Conservation (phyloP, 1,140 invertebrate species). For the Neodiprion lecontei region DNA sequence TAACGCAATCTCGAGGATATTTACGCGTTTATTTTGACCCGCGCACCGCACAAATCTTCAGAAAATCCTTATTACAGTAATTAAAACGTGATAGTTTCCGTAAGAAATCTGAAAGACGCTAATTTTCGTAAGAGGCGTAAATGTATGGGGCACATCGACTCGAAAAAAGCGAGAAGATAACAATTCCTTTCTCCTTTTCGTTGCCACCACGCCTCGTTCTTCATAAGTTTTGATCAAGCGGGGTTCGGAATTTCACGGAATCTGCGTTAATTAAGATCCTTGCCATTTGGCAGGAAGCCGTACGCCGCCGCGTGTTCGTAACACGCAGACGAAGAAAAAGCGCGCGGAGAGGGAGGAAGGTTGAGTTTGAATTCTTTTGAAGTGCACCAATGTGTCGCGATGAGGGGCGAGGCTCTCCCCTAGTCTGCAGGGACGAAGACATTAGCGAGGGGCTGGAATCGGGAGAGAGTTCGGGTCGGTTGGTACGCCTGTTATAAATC, state of each 20-base stretch:
- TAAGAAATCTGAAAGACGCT: no score
- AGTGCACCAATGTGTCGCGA: background rate
- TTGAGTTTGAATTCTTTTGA: slow-evolving; percentile 7
- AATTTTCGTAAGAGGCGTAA: no score
- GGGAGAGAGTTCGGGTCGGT: background rate
- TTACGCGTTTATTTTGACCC: no score
- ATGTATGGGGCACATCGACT: no score
- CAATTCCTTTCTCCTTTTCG: no score
- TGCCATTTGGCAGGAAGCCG: background rate
- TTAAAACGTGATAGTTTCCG: no score
- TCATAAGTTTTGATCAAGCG: background rate
- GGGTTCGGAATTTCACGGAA: background rate
- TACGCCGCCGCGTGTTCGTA: background rate
- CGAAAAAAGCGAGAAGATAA: no score
- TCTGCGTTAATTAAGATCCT: background rate
- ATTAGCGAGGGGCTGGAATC: background rate
- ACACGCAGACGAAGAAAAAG: slow-evolving; percentile 9
- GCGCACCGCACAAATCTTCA: no score
- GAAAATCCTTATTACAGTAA: no score
- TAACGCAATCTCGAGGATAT: no score
- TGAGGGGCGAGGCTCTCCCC: background rate
- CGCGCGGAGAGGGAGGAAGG: background rate
- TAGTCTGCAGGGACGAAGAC: background rate
- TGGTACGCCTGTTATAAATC: slow-evolving; percentile 48
- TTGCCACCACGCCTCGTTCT: no score